phyloP scores from a whole-genome alignment of 2,888 invertebrate genomes.

The Drosophila niveifrons region DNA sequence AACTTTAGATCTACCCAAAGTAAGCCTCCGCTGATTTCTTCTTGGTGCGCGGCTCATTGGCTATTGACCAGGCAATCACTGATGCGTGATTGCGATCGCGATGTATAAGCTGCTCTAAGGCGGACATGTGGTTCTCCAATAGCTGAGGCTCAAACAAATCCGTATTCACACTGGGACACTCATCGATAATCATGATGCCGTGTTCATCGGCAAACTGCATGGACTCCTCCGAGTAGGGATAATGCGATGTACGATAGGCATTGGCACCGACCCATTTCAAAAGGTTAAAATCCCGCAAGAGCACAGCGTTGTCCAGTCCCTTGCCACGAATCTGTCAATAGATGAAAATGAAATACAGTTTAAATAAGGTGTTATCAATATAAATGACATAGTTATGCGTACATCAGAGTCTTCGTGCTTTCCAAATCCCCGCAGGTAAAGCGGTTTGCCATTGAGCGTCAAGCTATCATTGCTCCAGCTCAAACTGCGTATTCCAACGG shows the following conservation, averaged over 20 bases:
- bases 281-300: conserved; percentile 96
- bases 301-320: conserved; percentile 94
- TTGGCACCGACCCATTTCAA: conserved; percentile 98
- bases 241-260: conserved; percentile 97
- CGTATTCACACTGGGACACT: conserved; percentile 96
- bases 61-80: conserved; percentile 98
- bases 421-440: conserved; percentile 97
- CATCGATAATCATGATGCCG: conserved; percentile 97
- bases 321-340: conserved; percentile 92
- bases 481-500: conserved; percentile 94
- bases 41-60: conserved; percentile 95
- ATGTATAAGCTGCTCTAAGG: conserved; percentile 93
- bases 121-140: conserved; percentile 92
- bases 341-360: too few species aligned
- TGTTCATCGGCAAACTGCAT: conserved; percentile 96
- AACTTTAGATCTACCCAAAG: conserved; percentile 87
- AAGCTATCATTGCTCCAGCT: conserved; percentile 91
- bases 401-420: conserved; percentile 98
- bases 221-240: conserved; percentile 98
- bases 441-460: conserved; percentile 91
- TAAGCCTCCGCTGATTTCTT: conserved; percentile 90
- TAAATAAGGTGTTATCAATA: too few species aligned
- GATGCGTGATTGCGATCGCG: conserved; percentile 98
- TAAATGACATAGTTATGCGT: conserved; percentile 3
- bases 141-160: conserved; percentile 90